Evolutionary conservation across 2,113 vertebrate genomes (phyloP), one percentile per base, ranked within the genome.

Genomic region (Meriones unguiculatus): DNA sequence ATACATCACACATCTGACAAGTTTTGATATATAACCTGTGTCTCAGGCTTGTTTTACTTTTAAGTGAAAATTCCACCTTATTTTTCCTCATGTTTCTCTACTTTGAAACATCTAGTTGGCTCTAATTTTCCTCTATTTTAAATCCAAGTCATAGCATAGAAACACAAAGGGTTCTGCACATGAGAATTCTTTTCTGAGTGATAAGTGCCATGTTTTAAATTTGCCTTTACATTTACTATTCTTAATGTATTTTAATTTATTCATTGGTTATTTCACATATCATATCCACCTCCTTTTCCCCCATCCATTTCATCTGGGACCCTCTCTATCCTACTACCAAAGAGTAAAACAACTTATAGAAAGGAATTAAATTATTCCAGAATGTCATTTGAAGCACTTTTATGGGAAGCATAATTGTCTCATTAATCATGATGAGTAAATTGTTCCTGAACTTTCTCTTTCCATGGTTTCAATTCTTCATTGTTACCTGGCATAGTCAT

Each of bases 1-100:
- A 80, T 72, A 14, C 30, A 75, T 93, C 18, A 69, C 87, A 30
- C 76, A 24, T 88, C 41, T 87, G 57, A 92, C 35, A 90, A 22
- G 12, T 91, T 96, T 97, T 93, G 20, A 94, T 88, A 65, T 64
- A 52, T 65, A 95, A 50, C 24, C 20, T 38, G 22, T 57, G 50
- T 65, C 10, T 4, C 38, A n/a, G 69, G 65, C 70, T 92, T 93
- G 22, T 93, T 92, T 87, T 82, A 84, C 81, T 87, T 72, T 82
- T 92, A 87, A 95, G 62, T 41, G 41, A 8, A 87, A 93, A 92
- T 85, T 91, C 11, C 5, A 54, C 52, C 30, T 46, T 57, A n/a
- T 96, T 52, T 87, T 46, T 7, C 9, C 91, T 62, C 30, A 15
- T 67, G 28, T 62, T n/a, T 59, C 59, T 84, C 1, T 52, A 62